Percentiles rank a stretch among this genome's conserved stretches.
Evolutionary conservation across 2,113 vertebrate genomes (phyloP).

Genomic region (Paramisgurnus dabryanus): DNA sequence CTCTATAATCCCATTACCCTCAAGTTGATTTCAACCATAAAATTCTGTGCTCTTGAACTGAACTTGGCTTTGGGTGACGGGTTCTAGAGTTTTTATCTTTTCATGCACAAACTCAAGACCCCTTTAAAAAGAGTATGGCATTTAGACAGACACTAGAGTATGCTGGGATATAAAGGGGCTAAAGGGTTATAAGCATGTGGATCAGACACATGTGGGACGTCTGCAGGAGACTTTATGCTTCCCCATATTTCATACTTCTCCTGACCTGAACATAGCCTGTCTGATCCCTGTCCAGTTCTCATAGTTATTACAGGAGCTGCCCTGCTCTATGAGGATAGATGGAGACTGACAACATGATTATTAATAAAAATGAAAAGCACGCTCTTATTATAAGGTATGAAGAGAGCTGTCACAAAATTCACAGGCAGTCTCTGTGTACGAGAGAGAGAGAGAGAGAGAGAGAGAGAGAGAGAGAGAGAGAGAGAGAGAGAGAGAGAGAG

Average conservation of each 20-base stretch:
- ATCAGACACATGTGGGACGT: constrained; percentile 73
- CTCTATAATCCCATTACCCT: constrained; percentile 15
- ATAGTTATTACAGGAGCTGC: constrained; percentile 5
- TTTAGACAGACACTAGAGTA: constrained; percentile 42
- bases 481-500: too few relatives aligned
- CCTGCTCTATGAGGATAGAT: neutral
- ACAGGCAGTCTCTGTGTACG: too few relatives aligned
- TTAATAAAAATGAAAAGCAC: neutral
- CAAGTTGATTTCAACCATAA: constrained; percentile 3
- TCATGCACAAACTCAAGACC: neutral
- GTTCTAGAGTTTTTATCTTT: constrained; percentile 14
- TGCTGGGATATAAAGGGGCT: constrained; percentile 59
- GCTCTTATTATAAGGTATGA: neutral
- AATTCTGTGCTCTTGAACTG: neutral
- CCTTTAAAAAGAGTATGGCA: constrained; percentile 20
- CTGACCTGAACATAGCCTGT: constrained; percentile 34
- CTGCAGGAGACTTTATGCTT: constrained; percentile 64
- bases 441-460: too few relatives aligned
- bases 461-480: too few relatives aligned
- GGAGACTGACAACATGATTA: constrained; percentile 5
- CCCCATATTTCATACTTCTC: constrained; percentile 46
- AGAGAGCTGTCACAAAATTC: too few relatives aligned
- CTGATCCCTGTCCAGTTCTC: constrained; percentile 26
- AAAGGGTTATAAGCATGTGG: constrained; percentile 59
- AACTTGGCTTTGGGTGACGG: neutral